Evolutionary conservation across 2,113 vertebrate species (phyloP).

Genomic region (Pseudorectes ferrugineus): DNA sequence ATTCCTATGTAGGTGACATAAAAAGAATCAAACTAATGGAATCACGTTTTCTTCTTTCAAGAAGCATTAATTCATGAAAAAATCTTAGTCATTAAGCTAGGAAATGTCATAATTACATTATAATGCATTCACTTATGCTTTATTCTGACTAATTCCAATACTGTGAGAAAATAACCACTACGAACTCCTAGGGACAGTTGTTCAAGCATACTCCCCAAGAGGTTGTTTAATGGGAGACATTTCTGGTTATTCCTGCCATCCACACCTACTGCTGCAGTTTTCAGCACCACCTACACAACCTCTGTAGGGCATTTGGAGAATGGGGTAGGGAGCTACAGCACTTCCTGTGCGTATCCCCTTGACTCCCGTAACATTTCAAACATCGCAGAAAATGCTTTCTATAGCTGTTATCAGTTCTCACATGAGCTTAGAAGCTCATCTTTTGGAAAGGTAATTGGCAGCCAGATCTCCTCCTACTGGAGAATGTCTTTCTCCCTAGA

Average conservation of each 20-base stretch:
- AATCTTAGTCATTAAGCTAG: not conserved
- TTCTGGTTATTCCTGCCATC: not conserved
- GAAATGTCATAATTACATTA: not conserved
- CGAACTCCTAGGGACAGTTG: not conserved
- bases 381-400: not conserved
- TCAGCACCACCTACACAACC: not conserved
- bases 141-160: not conserved
- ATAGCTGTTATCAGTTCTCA: not conserved
- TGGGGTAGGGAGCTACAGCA: not conserved
- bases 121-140: not conserved
- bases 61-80: not conserved
- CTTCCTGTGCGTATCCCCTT: not conserved
- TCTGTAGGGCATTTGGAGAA: not conserved
- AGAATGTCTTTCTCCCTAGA: not conserved
- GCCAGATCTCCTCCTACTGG: not conserved
- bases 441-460: not conserved
- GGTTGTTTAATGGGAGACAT: accelerated
- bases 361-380: not conserved
- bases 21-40: not conserved
- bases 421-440: not conserved
- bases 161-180: not conserved
- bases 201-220: not conserved
- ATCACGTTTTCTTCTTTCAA: not conserved
- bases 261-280: not conserved
- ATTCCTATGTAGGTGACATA: not conserved